Conservation (phyloP, 1,140 invertebrate genomes). For the Drosophila kohkoa region DNA sequence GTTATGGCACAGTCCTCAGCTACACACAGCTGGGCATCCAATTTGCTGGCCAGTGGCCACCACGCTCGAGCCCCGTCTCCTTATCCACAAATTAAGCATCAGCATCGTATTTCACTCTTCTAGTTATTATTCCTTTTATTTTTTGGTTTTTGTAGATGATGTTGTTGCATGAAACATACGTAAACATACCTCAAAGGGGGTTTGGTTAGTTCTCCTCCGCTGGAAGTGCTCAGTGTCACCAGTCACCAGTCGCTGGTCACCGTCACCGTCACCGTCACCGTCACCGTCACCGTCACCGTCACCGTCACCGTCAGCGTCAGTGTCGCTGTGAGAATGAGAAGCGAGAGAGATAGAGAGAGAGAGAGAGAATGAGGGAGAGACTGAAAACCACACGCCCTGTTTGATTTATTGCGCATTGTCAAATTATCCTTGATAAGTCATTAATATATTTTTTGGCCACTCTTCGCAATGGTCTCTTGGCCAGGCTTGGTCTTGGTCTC, state of each 20-base stretch:
- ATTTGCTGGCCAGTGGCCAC: slow-evolving; percentile 69
- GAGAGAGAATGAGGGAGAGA: background rate
- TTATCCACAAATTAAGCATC: slow-evolving; percentile 69
- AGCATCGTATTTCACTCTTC: slow-evolving; percentile 73
- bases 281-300: slow-evolving; percentile 4
- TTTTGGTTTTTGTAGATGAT: slow-evolving; percentile 35
- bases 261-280: slow-evolving; percentile 2
- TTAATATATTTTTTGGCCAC: slow-evolving; percentile 77
- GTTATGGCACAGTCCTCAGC: slow-evolving; percentile 76
- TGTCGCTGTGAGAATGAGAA: background rate
- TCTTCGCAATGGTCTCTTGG: background rate
- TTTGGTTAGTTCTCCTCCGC: slow-evolving; percentile 18
- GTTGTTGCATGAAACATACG: slow-evolving; percentile 49
- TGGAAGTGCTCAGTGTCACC: slow-evolving; percentile 40
- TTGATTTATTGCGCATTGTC: slow-evolving; percentile 82
- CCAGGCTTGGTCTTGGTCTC: background rate
- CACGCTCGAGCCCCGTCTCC: slow-evolving; percentile 7
- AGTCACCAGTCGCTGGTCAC: slow-evolving; percentile 18
- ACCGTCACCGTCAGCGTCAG: background rate
- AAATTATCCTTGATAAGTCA: slow-evolving; percentile 84
- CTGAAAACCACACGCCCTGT: slow-evolving; percentile 60
- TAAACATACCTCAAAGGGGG: slow-evolving; percentile 66
- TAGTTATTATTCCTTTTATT: slow-evolving; percentile 23
- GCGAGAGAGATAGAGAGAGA: background rate
- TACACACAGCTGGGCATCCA: slow-evolving; percentile 78